Evolutionary conservation across 2,888 invertebrate genomes (phyloP), one percentile per base, ranked within the genome.

Genomic region (Eilema caniola): DNA sequence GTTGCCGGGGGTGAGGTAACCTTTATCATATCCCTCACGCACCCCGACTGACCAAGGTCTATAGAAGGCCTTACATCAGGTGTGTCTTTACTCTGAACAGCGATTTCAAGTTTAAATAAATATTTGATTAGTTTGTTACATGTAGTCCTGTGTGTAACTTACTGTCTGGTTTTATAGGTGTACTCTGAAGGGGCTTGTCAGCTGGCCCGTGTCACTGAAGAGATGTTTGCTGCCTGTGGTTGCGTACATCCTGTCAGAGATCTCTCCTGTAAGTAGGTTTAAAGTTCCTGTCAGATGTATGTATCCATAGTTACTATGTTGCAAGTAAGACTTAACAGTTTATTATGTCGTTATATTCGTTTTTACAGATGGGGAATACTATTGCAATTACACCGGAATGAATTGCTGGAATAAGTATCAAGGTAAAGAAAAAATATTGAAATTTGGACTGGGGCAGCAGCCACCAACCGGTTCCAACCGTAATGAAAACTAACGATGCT

Each of bases 301-400:
- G 66, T 57, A 70, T n/a, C 37, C 0, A 33, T n/a, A n/a, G n/a
- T 28, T 28, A 28, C 28, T 28, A 28, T 28, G 33, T 37, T 33
- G 3, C 31, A 33, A 8, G 1, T 37, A 37, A 12, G 5, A 37
- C 12, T 12, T 37, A 12, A 12, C 33, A 11, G 33, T 37, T 12
- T 37, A 12, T 5, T 1, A 33, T 8, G 8, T 57, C 12, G 2
- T 31, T 10, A 59, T 28, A 3, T 66, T 66, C 5, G 14, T 83
- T 67, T 56, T 88, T 88, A 59, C 88, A 96, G 96, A 95, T 71
- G 77, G 85, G 47, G 84, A 92, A 1, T 81, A 89, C n/a, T 94
- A 92, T 61, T 96, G 96, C 83, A 95, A 96, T 77, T 94, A 95
- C 41, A 91, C 93, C 1, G 96, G 96, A 28, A 83, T 96, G 31